phyloP scores from a whole-genome alignment of 2,797 vertebrate species.

The Alectoris magna region DNA sequence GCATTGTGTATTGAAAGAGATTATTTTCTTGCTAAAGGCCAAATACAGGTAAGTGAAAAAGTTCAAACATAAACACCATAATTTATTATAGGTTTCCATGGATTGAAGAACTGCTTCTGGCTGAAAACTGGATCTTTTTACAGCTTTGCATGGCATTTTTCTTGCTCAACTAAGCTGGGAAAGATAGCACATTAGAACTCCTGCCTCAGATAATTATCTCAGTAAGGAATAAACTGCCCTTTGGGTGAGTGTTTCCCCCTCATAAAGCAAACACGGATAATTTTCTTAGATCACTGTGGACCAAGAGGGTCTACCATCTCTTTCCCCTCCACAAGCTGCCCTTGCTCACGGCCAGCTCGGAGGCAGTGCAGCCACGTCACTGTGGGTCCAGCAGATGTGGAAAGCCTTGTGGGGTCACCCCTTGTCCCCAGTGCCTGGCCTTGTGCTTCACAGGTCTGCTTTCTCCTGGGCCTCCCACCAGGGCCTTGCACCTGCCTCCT shows the following conservation, averaged over 20 bases:
- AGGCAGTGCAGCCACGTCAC: background rate
- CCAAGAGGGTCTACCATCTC: background rate
- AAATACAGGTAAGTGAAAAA: background rate
- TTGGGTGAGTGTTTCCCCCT: background rate
- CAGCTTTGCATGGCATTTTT: background rate
- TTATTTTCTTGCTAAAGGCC: background rate
- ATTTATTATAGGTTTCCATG: background rate
- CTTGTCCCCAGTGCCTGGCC: no score
- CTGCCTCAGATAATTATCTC: background rate
- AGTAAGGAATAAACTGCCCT: background rate
- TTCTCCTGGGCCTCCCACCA: background rate
- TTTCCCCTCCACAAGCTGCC: background rate
- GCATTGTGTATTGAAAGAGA: background rate
- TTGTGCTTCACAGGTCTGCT: background rate
- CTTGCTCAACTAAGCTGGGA: background rate
- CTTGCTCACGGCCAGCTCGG: background rate
- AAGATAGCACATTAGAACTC: background rate
- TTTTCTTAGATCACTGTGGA: background rate
- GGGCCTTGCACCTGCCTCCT: background rate
- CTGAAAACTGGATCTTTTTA: background rate
- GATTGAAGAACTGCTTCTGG: background rate
- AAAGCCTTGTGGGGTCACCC: background rate
- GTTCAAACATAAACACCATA: background rate
- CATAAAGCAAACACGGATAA: background rate
- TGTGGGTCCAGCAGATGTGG: accelerated